These are phyloP conservation scores for Masticophis lateralis DNA, from an alignment of 2,797 vertebrate species.

Conservation along the genomic window DNA sequence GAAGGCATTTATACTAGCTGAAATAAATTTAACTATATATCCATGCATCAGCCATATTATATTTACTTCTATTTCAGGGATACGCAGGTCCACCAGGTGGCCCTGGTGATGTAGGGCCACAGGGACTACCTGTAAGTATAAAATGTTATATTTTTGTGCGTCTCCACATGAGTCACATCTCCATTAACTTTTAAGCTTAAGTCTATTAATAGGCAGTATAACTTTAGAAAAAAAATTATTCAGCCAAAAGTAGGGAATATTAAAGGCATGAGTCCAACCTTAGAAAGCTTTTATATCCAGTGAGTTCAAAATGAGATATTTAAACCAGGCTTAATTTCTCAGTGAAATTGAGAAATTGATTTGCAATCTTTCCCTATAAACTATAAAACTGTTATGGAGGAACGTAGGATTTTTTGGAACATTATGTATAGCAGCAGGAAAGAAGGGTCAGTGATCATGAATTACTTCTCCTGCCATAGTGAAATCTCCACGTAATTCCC, in stretches of 20 bases:
- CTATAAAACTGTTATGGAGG: not conserved
- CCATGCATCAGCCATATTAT: not conserved
- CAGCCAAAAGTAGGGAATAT: not conserved
- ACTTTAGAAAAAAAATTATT: constrained; percentile 30
- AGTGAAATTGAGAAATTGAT: not conserved
- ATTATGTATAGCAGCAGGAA: not conserved
- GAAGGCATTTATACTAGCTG: not conserved
- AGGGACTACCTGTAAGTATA: constrained; percentile 86
- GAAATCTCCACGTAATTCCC: not conserved
- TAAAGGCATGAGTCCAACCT: not conserved
- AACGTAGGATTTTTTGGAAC: not conserved
- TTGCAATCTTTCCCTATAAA: not conserved
- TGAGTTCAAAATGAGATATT: not conserved
- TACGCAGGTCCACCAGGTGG: constrained; percentile 87
- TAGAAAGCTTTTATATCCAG: not conserved
- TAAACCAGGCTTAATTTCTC: not conserved
- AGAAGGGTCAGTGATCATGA: not conserved
- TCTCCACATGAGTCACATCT: not conserved
- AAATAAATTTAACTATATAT: not conserved
- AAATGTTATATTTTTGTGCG: not conserved
- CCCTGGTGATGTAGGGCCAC: constrained; percentile 82
- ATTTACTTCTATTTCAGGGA: constrained; percentile 76
- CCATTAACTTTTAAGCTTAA: constrained; percentile 8
- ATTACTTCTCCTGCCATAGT: not conserved
- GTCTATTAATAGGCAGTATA: constrained; percentile 8